Evolutionary conservation across 2,113 vertebrate species (phyloP).

Genomic region (Petrocephalus zakoni): DNA sequence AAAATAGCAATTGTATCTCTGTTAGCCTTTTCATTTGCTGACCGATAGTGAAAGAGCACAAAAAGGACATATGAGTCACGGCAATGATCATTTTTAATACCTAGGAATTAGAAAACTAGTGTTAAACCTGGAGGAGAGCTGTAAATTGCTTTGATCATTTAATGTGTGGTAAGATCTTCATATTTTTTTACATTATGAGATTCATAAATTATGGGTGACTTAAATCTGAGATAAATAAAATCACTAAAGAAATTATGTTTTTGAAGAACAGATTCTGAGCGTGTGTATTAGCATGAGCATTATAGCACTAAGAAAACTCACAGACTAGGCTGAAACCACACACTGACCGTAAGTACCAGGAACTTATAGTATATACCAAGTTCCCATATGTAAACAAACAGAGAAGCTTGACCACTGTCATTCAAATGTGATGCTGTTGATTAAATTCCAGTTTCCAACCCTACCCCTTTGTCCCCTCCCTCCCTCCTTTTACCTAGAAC

Average conservation of each 20-base stretch:
- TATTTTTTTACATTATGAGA: not conserved
- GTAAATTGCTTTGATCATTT: not conserved
- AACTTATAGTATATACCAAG: not conserved
- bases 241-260: not conserved
- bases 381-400: not conserved
- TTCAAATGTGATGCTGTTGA: not conserved
- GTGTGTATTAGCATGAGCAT: no score
- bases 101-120: not conserved
- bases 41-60: not conserved
- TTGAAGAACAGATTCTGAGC: not conserved
- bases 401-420: not conserved
- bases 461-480: not conserved
- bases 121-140: not conserved
- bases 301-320: not conserved
- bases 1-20: not conserved
- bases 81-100: not conserved
- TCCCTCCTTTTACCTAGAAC: slow-evolving; percentile 44
- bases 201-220: not conserved
- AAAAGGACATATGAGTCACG: not conserved
- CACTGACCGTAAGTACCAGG: not conserved
- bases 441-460: not conserved
- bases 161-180: not conserved
- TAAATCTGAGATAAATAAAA: not conserved
- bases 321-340: not conserved
- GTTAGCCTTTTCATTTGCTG: not conserved